A percentile compares a stretch with the other conserved stretches of the same genome.
Evolutionary conservation across 2,888 invertebrate genomes (phyloP).

Genomic region (Spodoptera exigua): DNA sequence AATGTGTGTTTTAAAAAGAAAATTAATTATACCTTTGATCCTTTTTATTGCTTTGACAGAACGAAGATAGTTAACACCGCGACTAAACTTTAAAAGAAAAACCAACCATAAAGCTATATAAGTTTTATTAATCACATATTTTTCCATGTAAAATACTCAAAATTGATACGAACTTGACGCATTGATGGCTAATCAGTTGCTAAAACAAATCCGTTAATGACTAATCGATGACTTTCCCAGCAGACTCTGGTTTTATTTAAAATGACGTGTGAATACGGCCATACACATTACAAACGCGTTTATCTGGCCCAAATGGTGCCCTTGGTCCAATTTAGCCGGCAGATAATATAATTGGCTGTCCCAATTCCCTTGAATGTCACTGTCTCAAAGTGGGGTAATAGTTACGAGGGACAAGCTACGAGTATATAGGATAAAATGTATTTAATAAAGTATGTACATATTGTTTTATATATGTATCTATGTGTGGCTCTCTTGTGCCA

Average conservation of each 20-base stretch:
- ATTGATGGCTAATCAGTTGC: background rate
- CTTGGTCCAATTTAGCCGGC: slow-evolving; percentile 55
- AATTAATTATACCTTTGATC: no score
- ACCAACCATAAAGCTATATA: no score
- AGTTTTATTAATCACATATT: no score
- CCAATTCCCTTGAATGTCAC: slow-evolving; percentile 43
- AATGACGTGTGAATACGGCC: slow-evolving; percentile 15
- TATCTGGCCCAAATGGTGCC: slow-evolving; percentile 45
- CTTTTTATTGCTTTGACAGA: no score
- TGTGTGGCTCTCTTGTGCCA: no score
- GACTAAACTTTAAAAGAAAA: no score
- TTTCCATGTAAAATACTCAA: background rate
- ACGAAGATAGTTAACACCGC: no score
- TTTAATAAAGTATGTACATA: no score
- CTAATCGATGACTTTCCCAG: background rate
- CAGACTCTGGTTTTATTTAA: no score
- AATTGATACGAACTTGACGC: background rate
- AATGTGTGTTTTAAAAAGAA: no score
- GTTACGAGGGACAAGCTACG: background rate
- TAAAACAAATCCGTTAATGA: slow-evolving; percentile 14
- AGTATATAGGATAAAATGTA: no score
- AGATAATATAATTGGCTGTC: slow-evolving; percentile 51
- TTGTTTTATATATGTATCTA: no score
- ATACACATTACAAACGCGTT: slow-evolving; percentile 18
- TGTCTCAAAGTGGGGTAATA: slow-evolving; percentile 21